Conservation (phyloP, 2,888 invertebrate species). For the Dascillus cervinus region DNA sequence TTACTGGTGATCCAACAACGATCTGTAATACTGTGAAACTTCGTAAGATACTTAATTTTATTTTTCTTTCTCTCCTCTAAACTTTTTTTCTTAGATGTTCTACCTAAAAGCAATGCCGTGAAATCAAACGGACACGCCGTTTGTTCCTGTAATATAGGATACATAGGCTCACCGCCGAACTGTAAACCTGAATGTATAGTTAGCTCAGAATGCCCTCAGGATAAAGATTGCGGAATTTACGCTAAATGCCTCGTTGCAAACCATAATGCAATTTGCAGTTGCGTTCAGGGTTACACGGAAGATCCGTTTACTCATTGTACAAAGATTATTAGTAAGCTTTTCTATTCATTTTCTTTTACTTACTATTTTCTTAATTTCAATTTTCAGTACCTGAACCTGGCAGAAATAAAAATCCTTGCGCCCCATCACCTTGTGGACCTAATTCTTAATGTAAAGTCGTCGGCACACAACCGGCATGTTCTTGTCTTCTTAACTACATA, state of each 20-base stretch:
- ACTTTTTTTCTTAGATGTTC: conserved; percentile 22
- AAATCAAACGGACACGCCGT: conserved; percentile 55
- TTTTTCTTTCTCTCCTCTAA: conserved; percentile 48
- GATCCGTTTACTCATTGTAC: conserved; percentile 54
- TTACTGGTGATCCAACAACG: conserved; percentile 53
- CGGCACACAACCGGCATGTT: conserved; percentile 77
- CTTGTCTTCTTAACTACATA: conserved; percentile 70
- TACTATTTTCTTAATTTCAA: too few relatives aligned
- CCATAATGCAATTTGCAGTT: conserved; percentile 62
- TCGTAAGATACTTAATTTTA: conserved; percentile 29
- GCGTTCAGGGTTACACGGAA: conserved; percentile 53
- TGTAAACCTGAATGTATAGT: conserved; percentile 60
- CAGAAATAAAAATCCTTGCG: conserved; percentile 59
- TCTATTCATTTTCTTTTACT: too few relatives aligned
- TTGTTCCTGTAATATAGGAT: conserved; percentile 55
- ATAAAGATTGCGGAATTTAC: conserved; percentile 55
- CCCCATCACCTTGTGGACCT: conserved; percentile 76
- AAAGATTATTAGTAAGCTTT: conserved; percentile 19
- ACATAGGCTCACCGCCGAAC: conserved; percentile 55
- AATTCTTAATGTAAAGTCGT: conserved; percentile 75
- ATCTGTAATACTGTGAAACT: conserved; percentile 37
- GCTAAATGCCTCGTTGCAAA: conserved; percentile 60
- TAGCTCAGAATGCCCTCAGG: conserved; percentile 58
- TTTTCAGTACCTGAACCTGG: conserved; percentile 41
- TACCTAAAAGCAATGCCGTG: conserved; percentile 52